phyloP scores from a whole-genome alignment of 2,797 vertebrate species.

The Neopelma chrysocephalum region DNA sequence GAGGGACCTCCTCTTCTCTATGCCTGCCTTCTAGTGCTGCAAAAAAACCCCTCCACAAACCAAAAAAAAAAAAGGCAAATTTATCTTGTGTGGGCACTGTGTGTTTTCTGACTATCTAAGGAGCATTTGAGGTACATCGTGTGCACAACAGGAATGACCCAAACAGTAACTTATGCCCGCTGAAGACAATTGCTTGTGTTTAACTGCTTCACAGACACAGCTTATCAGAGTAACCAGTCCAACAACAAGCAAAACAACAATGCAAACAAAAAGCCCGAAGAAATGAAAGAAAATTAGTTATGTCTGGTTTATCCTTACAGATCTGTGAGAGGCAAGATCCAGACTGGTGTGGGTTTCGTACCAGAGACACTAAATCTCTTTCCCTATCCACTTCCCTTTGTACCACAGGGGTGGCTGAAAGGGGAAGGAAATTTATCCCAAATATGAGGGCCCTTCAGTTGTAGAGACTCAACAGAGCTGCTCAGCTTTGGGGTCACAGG shows the following conservation, averaged over 20 bases:
- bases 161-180: background rate
- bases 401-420: background rate
- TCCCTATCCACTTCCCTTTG: background rate
- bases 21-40: background rate
- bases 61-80: background rate
- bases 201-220: background rate
- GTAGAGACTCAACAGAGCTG: background rate
- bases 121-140: background rate
- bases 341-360: background rate
- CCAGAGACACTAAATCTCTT: background rate
- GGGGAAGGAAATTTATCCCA: background rate
- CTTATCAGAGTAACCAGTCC: background rate
- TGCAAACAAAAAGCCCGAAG: background rate
- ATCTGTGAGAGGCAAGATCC: background rate
- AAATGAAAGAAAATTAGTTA: rapidly evolving
- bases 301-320: background rate
- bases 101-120: background rate
- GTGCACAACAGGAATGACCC: background rate
- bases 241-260: background rate
- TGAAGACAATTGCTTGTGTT: background rate
- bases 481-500: rapidly evolving
- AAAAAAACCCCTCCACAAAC: background rate
- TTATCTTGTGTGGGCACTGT: background rate
- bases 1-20: slow-evolving; percentile 16
- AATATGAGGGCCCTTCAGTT: background rate